These are phyloP conservation scores for Kuschelorhynchus macadamiae DNA, from an alignment of 2,888 invertebrate species.

Conservation along the genomic window DNA sequence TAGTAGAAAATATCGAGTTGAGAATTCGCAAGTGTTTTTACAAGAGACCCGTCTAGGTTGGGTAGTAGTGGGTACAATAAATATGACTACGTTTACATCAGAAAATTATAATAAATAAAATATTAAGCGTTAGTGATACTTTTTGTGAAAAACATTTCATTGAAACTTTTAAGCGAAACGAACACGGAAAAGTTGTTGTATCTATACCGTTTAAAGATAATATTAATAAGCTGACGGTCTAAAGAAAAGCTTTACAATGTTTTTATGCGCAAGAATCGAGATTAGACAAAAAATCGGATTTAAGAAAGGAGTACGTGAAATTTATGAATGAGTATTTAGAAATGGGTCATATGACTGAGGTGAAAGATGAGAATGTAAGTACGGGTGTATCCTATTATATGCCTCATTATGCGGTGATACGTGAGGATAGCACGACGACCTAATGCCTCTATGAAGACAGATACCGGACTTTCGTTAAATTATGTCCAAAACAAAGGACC, in stretches of 20 bases:
- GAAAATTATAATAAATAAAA: not conserved
- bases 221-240: not conserved
- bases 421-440: too few relatives aligned
- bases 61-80: constrained; percentile 1
- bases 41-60: constrained; percentile 9
- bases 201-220: too few relatives aligned
- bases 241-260: not conserved
- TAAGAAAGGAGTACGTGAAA: not conserved
- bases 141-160: not conserved
- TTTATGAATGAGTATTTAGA: not conserved
- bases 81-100: not conserved
- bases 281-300: not conserved
- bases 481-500: too few relatives aligned
- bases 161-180: not conserved
- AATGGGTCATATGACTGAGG: not conserved
- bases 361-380: too few relatives aligned
- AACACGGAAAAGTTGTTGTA: too few relatives aligned
- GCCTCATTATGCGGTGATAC: too few relatives aligned
- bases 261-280: not conserved
- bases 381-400: not conserved
- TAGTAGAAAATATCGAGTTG: constrained; percentile 1
- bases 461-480: too few relatives aligned
- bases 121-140: not conserved
- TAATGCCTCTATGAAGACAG: too few relatives aligned
- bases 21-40: constrained; percentile 2